These are phyloP conservation scores for Rachycentron canadum DNA, from an alignment of 2,797 vertebrate genomes.

Conservation along the genomic window DNA sequence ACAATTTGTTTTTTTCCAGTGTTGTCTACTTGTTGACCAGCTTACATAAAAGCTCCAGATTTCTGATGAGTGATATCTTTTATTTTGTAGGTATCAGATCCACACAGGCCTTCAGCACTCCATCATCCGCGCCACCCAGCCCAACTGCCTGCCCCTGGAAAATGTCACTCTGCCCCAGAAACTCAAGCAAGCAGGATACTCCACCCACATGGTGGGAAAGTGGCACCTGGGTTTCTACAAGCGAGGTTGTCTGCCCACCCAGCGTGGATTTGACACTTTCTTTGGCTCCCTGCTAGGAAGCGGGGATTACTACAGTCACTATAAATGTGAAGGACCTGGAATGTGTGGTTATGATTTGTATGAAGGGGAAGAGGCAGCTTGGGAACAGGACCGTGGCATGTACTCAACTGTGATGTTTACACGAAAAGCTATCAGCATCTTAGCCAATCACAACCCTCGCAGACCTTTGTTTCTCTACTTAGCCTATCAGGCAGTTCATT, in stretches of 20 bases:
- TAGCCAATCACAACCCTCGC: conserved; percentile 89
- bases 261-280: conserved; percentile 96
- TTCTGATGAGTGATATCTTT: conserved; percentile 13
- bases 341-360: conserved; percentile 97
- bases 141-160: conserved; percentile 96
- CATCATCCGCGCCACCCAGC: conserved; percentile 94
- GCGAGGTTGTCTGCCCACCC: conserved; percentile 94
- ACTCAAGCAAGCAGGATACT: conserved; percentile 93
- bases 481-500: conserved; percentile 97
- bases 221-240: conserved; percentile 99
- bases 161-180: conserved; percentile 95
- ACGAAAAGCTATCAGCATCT: conserved; percentile 90
- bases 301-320: conserved; percentile 97
- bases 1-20: neutral
- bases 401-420: conserved; percentile 98
- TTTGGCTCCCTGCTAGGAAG: conserved; percentile 96
- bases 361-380: conserved; percentile 94
- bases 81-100: conserved; percentile 93
- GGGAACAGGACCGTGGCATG: conserved; percentile 92
- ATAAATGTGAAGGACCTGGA: conserved; percentile 94
- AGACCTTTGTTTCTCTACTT: conserved; percentile 94
- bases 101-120: conserved; percentile 99
- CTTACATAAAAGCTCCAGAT: conserved; percentile 2
- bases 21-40: neutral
- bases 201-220: conserved; percentile 98